Evolutionary conservation across 2,888 invertebrate genomes (phyloP).

Genomic region (Escarpia spicata): DNA sequence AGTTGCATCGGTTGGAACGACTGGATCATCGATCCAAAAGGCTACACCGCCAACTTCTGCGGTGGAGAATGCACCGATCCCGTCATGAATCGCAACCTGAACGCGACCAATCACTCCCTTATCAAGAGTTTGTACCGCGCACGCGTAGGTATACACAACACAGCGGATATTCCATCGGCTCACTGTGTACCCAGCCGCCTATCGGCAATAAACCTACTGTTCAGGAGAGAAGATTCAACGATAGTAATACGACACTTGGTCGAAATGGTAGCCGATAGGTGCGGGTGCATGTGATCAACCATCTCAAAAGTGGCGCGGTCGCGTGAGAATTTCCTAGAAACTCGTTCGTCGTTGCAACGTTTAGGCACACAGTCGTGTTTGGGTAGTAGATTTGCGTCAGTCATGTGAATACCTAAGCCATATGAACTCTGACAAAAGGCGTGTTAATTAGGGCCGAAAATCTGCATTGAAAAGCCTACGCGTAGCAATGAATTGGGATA

Average conservation of each 20-base stretch:
- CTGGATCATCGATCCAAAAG: conserved; percentile 25
- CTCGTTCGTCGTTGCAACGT: too few relatives aligned
- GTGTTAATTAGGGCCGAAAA: too few relatives aligned
- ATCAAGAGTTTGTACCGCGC: conserved; percentile 23
- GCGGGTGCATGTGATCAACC: conserved; percentile 21
- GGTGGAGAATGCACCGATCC: conserved; percentile 22
- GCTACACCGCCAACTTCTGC: conserved; percentile 28
- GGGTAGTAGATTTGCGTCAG: too few relatives aligned
- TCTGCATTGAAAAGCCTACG: too few relatives aligned
- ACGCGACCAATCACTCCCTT: conserved; percentile 29
- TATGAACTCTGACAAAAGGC: too few relatives aligned
- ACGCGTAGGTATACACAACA: conserved; percentile 4
- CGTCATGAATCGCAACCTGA: not conserved
- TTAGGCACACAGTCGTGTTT: too few relatives aligned
- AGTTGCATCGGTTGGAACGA: conserved; percentile 20
- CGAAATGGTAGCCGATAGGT: conserved; percentile 28
- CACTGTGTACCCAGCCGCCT: conserved; percentile 27
- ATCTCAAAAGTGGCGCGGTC: too few relatives aligned
- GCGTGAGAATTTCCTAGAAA: too few relatives aligned
- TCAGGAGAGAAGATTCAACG: conserved; percentile 14
- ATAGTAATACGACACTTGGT: conserved; percentile 25
- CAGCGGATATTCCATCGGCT: conserved; percentile 22
- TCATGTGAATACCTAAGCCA: too few relatives aligned
- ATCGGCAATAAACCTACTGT: conserved; percentile 27
- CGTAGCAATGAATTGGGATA: too few relatives aligned